Percentiles rank a stretch among this genome's conserved stretches.
phyloP scores from a whole-genome alignment of 2,888 invertebrate species.

The Caenorhabditis wallacei region DNA sequence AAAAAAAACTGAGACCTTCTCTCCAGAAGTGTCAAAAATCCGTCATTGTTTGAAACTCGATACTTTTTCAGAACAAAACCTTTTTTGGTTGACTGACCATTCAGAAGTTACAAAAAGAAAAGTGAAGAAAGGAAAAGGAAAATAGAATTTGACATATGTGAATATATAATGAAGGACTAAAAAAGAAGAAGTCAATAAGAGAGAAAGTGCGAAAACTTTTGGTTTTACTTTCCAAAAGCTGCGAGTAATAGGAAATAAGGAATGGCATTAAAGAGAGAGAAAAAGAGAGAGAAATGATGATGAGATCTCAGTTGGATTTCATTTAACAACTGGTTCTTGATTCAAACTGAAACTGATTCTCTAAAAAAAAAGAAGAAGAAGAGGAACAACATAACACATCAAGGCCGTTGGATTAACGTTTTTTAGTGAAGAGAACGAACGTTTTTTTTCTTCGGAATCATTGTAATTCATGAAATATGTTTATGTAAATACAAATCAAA shows the following conservation, averaged over 20 bases:
- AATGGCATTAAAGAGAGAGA: background rate
- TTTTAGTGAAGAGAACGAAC: background rate
- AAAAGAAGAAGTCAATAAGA: constrained; percentile 19
- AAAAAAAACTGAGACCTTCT: background rate
- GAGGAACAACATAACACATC: constrained; percentile 23
- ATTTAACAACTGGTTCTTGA: constrained; percentile 36
- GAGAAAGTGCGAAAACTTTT: constrained; percentile 61
- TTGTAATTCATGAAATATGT: constrained; percentile 32
- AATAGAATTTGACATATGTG: constrained; percentile 47
- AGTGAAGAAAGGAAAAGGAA: background rate
- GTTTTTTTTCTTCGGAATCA: constrained; percentile 12
- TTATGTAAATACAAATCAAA: constrained; percentile 27
- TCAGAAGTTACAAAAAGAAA: background rate
- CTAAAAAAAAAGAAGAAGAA: constrained; percentile 7
- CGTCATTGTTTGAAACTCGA: background rate
- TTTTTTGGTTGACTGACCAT: constrained; percentile 37
- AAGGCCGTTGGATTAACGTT: constrained; percentile 29
- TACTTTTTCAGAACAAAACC: background rate
- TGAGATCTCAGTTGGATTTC: constrained; percentile 47
- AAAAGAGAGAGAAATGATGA: background rate
- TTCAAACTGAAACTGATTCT: constrained; percentile 45
- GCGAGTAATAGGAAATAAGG: constrained; percentile 43
- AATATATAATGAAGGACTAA: constrained; percentile 45
- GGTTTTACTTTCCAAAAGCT: constrained; percentile 55
- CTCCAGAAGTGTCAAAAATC: constrained; percentile 15